Percentiles rank a stretch among this genome's conserved stretches.
Conservation (phyloP, 2,113 vertebrate species). For the Gulo gulo region DNA sequence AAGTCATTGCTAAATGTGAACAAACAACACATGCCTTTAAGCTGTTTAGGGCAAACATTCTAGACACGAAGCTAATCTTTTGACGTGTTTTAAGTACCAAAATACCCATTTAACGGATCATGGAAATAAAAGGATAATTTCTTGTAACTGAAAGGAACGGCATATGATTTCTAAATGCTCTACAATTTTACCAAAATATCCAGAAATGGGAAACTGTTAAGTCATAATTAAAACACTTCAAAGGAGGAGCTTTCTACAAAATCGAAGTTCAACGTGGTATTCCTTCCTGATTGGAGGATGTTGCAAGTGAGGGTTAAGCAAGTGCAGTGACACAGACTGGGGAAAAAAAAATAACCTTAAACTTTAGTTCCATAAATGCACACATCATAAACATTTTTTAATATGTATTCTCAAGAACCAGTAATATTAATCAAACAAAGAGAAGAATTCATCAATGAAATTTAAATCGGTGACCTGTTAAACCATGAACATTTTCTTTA, state of each 20-base stretch:
- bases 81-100: constrained; percentile 38
- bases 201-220: neutral
- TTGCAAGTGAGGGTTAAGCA: neutral
- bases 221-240: constrained; percentile 6
- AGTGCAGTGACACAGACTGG: fast-evolving
- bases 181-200: neutral
- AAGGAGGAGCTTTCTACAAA: neutral
- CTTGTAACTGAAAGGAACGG: neutral
- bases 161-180: neutral
- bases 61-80: neutral
- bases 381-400: neutral
- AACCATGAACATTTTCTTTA: neutral
- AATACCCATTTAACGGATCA: constrained; percentile 62
- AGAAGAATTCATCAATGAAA: neutral
- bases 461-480: neutral
- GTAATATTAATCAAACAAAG: neutral
- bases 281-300: neutral
- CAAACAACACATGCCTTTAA: constrained; percentile 21
- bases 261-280: neutral
- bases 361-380: neutral
- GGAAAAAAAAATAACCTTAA: neutral
- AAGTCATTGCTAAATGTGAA: neutral
- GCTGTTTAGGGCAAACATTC: neutral
- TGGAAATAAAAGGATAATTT: neutral
- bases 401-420: neutral